Conservation (phyloP, 2,888 invertebrate species). For the Caenorhabditis sp. region DNA sequence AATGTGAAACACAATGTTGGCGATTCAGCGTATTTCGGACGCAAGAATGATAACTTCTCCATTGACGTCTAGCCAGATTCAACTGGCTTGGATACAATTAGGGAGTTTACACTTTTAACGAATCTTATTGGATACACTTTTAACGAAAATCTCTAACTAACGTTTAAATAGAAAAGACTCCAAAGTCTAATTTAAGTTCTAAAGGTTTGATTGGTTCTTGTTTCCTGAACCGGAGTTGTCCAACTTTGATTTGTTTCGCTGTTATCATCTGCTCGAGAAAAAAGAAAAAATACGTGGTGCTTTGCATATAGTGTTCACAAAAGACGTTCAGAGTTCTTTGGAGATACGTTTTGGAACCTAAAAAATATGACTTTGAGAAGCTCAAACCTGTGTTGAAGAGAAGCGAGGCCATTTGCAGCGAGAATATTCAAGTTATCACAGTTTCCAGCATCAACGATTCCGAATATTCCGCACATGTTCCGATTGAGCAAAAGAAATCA, state of each 20-base stretch:
- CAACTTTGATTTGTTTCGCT: too few relatives aligned
- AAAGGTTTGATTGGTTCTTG: too few relatives aligned
- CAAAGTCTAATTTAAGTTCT: too few relatives aligned
- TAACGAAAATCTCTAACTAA: too few relatives aligned
- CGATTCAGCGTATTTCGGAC: conserved; percentile 57
- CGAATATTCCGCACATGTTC: conserved; percentile 81
- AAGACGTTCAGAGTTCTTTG: too few relatives aligned
- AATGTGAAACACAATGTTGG: conserved; percentile 34
- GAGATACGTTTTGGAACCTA: neutral
- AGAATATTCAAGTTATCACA: conserved; percentile 51
- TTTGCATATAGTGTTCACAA: too few relatives aligned
- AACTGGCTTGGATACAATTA: conserved; percentile 57
- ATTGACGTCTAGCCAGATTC: conserved; percentile 51
- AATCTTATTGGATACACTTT: too few relatives aligned
- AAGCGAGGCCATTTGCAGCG: conserved; percentile 78
- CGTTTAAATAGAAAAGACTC: too few relatives aligned
- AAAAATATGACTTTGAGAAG: neutral
- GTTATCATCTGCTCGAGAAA: too few relatives aligned
- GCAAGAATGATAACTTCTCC: conserved; percentile 55
- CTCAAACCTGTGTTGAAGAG: conserved; percentile 78
- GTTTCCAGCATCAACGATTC: conserved; percentile 73
- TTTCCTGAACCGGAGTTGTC: too few relatives aligned
- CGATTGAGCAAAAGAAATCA: conserved; percentile 32
- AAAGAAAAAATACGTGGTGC: too few relatives aligned
- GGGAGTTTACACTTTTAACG: conserved; percentile 53